These are phyloP conservation scores for Cololabis saira DNA, from an alignment of 2,113 vertebrate genomes.

Conservation along the genomic window DNA sequence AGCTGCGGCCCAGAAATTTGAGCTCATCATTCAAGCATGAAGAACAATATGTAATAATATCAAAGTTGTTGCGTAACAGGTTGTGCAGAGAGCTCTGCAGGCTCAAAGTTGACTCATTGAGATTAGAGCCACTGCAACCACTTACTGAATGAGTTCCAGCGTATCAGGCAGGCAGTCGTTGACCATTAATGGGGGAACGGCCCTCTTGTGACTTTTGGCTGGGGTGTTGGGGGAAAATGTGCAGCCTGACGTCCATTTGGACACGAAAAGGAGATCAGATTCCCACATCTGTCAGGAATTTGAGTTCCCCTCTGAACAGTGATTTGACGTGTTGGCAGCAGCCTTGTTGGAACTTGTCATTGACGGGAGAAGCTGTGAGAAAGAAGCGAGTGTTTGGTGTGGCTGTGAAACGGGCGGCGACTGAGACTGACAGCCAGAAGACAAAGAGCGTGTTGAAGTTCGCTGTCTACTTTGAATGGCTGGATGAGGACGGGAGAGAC, in stretches of 20 bases:
- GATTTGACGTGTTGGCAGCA: constrained; percentile 26
- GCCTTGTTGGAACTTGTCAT: constrained; percentile 45
- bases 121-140: neutral
- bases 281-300: constrained; percentile 12
- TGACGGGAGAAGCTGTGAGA: constrained; percentile 3
- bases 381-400: constrained; percentile 25
- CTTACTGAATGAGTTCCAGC: neutral
- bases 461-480: constrained; percentile 37
- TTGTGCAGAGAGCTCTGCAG: constrained; percentile 2
- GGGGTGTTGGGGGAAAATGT: no score
- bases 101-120: neutral
- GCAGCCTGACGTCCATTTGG: neutral
- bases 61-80: constrained; percentile 14
- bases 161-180: no score
- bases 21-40: constrained; percentile 22
- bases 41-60: neutral
- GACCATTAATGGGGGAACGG: neutral
- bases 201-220: neutral
- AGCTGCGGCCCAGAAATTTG: constrained; percentile 15
- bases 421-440: neutral
- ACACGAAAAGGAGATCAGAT: constrained; percentile 13
- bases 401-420: constrained; percentile 11
- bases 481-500: neutral
- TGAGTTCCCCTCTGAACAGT: constrained; percentile 1
- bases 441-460: constrained; percentile 22